Evolutionary conservation across 1,140 invertebrate species (phyloP).

Genomic region (Temnothorax longispinosus): DNA sequence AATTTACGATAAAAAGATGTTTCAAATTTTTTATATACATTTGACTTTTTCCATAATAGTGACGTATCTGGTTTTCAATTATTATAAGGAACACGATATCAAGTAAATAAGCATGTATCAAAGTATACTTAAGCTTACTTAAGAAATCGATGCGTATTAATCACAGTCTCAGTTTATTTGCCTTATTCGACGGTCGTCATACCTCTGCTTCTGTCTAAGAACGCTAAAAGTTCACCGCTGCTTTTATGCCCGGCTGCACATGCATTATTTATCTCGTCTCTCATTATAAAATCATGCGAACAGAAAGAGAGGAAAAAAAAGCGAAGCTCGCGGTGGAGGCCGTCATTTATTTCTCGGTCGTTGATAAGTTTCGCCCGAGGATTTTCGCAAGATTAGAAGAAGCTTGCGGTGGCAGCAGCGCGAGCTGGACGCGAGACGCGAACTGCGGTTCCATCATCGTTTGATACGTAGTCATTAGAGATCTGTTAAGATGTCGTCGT

Average conservation of each 20-base stretch:
- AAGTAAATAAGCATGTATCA: conserved; percentile 32
- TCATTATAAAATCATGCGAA: conserved; percentile 54
- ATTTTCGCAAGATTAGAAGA: conserved; percentile 54
- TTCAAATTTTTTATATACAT: neutral
- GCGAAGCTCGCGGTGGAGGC: neutral
- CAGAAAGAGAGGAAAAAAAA: neutral
- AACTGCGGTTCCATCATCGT: conserved; percentile 41
- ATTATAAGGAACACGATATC: neutral
- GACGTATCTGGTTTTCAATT: conserved; percentile 2
- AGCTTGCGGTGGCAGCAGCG: neutral
- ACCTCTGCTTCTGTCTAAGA: conserved; percentile 25
- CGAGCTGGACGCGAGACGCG: neutral
- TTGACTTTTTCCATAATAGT: neutral
- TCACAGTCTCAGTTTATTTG: conserved; percentile 38
- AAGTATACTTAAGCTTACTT: conserved; percentile 30
- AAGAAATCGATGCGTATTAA: conserved; percentile 52
- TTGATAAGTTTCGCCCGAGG: conserved; percentile 50
- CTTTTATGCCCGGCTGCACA: conserved; percentile 37
- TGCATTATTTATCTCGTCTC: conserved; percentile 49
- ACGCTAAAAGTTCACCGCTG: conserved; percentile 42
- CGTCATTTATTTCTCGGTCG: conserved; percentile 53
- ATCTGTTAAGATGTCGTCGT: conserved; percentile 58
- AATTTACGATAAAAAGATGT: neutral
- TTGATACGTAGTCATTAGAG: conserved; percentile 57
- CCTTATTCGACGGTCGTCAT: conserved; percentile 32